phyloP scores from a whole-genome alignment of 2,888 invertebrate genomes.

The Leucoptera coffeella region DNA sequence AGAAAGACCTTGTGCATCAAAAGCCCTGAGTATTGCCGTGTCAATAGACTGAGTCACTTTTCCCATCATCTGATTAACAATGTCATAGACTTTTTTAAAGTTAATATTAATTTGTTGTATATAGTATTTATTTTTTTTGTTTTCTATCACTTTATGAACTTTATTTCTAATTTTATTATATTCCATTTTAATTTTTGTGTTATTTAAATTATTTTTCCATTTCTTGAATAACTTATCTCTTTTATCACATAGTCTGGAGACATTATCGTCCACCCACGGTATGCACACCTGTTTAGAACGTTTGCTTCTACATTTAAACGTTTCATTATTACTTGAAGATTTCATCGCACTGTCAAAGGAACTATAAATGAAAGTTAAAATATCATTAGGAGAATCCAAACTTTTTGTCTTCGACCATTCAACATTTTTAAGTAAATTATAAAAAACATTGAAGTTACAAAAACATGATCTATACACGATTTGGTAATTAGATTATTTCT shows the following conservation, averaged over 20 bases:
- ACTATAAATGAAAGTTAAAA: slow-evolving; percentile 1
- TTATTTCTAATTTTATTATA: slow-evolving; percentile 6
- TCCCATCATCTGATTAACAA: neutral
- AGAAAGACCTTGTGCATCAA: no score
- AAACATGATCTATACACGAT: slow-evolving; percentile 6
- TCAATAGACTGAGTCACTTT: neutral
- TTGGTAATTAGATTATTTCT: slow-evolving; percentile 3
- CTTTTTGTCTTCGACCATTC: slow-evolving; percentile 1
- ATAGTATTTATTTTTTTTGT: slow-evolving; percentile 3
- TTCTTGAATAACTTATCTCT: slow-evolving; percentile 3
- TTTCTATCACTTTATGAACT: slow-evolving; percentile 4
- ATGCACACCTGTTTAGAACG: slow-evolving; percentile 4
- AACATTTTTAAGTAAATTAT: neutral
- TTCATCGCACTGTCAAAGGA: slow-evolving; percentile 1
- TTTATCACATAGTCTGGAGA: no score
- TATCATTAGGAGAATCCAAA: slow-evolving; percentile 1
- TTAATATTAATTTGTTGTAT: slow-evolving; percentile 4
- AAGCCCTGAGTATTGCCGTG: no score
- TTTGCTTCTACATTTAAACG: slow-evolving; percentile 4
- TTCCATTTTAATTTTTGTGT: slow-evolving; percentile 3
- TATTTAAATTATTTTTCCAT: slow-evolving; percentile 2
- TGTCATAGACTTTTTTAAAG: slow-evolving; percentile 4
- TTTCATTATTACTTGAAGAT: neutral
- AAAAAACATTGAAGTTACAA: slow-evolving; percentile 2
- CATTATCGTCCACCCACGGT: no score